These are phyloP conservation scores for Apamea epomidion DNA, from an alignment of 2,888 invertebrate genomes.

Conservation along the genomic window DNA sequence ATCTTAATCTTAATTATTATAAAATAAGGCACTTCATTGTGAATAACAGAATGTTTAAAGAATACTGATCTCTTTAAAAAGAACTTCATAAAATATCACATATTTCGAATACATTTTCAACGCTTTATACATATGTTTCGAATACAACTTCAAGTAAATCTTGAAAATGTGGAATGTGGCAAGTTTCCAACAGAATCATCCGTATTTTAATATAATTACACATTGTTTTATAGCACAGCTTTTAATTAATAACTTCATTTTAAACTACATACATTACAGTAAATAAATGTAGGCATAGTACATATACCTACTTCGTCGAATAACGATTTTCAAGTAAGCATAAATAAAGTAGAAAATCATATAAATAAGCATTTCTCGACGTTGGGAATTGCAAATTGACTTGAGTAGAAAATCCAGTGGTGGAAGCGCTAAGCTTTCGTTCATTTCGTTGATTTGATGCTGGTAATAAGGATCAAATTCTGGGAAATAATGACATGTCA, in stretches of 20 bases:
- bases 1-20: conserved; percentile 13
- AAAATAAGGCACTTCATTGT: conserved; percentile 49
- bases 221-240: not conserved
- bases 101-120: conserved; percentile 20
- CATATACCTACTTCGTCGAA: not conserved
- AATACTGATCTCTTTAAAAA: conserved; percentile 41
- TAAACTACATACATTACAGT: not conserved
- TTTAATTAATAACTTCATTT: conserved; percentile 6
- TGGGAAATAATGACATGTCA: not conserved
- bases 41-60: conserved; percentile 32
- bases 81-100: conserved; percentile 47
- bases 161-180: conserved; percentile 19
- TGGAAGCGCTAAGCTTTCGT: not conserved
- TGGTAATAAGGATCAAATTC: not conserved
- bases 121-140: not conserved
- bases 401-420: not conserved
- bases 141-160: not conserved
- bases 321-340: not conserved
- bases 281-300: not conserved
- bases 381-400: not conserved
- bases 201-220: not conserved
- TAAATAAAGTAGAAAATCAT: not conserved
- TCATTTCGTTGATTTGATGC: not conserved
- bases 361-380: not conserved
- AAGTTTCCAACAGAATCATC: not conserved